A percentile compares a stretch with the other conserved stretches of the same genome.
phyloP scores from a whole-genome alignment of 2,113 vertebrate species.

The Eidolon helvum region DNA sequence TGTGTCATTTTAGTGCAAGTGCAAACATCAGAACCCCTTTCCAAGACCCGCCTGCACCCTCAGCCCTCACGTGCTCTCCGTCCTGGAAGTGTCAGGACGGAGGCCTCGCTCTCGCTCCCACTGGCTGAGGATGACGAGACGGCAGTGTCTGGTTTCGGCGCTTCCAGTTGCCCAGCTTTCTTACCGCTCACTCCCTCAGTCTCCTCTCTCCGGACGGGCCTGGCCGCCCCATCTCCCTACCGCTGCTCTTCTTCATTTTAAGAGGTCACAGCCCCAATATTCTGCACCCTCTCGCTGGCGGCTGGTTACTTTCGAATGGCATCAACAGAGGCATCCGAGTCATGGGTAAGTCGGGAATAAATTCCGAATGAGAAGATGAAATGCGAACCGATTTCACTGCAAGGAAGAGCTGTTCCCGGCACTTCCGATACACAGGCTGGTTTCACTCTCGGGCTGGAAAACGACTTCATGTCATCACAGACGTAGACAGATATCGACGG shows the following conservation, averaged over 20 bases:
- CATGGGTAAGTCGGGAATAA: neutral
- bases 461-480: neutral
- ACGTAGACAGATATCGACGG: neutral
- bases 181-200: neutral
- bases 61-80: neutral
- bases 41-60: no score
- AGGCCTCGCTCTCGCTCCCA: neutral
- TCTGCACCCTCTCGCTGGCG: neutral
- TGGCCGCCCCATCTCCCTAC: rapidly evolving
- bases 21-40: neutral
- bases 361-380: neutral
- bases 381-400: neutral
- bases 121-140: rapidly evolving
- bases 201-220: neutral
- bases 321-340: neutral
- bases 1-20: neutral
- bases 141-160: neutral
- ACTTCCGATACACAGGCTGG: rapidly evolving
- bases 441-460: neutral
- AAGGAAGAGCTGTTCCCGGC: neutral
- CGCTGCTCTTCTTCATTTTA: neutral
- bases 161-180: neutral
- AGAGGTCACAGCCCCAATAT: neutral
- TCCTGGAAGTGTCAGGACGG: neutral
- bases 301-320: neutral